A percentile compares a stretch with the other conserved stretches of the same genome.
phyloP scores from a whole-genome alignment of 2,113 vertebrate species.

The Alouatta palliata region DNA sequence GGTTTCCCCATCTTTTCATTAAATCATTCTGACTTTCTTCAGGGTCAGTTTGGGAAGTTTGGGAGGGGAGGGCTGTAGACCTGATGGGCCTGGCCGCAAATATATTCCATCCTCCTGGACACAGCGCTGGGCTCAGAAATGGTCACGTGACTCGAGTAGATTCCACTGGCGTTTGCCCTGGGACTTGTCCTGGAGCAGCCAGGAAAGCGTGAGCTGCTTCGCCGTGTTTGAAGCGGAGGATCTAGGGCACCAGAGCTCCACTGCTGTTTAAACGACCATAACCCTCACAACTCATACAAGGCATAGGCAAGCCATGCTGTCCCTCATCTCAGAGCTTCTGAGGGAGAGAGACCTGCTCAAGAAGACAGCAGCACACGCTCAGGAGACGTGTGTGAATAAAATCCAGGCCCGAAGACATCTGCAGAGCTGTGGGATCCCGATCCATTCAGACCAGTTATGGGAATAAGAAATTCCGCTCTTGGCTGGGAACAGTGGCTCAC shows the following conservation, averaged over 20 bases:
- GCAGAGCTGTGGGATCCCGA: not conserved
- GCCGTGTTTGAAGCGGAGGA: not conserved
- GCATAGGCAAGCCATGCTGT: not conserved
- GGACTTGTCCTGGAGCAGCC: not conserved
- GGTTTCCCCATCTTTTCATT: not conserved
- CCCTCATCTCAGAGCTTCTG: not conserved
- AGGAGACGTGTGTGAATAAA: not conserved
- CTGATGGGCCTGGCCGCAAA: not conserved
- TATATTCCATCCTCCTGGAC: fast-evolving
- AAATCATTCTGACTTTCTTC: not conserved
- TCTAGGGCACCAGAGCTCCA: not conserved
- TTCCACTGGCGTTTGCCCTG: not conserved
- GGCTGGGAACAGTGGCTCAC: no score
- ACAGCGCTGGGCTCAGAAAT: fast-evolving
- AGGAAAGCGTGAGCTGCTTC: no score
- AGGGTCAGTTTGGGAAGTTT: not conserved
- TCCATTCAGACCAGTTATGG: fast-evolving
- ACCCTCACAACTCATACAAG: not conserved
- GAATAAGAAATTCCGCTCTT: not conserved
- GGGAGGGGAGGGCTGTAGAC: not conserved
- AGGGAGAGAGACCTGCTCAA: not conserved
- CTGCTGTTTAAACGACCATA: not conserved
- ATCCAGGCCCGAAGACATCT: fast-evolving
- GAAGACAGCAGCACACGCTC: no score
- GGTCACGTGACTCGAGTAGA: fast-evolving